Evolutionary conservation across 2,113 vertebrate genomes (phyloP).

Genomic region (Myodes glareolus): DNA sequence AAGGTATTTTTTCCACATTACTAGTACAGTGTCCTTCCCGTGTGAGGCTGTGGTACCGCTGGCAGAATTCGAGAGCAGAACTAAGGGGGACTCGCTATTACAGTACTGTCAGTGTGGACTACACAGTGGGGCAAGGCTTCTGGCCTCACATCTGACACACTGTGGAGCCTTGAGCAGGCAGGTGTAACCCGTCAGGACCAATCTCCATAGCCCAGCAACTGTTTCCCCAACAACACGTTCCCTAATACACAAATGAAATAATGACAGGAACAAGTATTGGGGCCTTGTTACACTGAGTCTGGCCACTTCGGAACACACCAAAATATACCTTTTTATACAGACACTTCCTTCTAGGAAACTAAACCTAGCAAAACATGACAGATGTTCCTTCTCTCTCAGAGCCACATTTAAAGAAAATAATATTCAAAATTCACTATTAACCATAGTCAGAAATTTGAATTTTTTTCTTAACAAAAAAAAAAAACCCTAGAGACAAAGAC

Average conservation of each 20-base stretch:
- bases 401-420: neutral
- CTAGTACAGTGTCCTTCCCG: neutral
- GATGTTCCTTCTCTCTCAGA: neutral
- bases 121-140: neutral
- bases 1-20: neutral
- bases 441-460: slow-evolving; percentile 51
- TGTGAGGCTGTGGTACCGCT: neutral
- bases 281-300: neutral
- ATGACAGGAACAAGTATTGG: neutral
- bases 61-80: neutral
- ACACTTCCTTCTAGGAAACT: slow-evolving; percentile 39
- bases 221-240: slow-evolving; percentile 70
- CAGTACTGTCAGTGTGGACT: neutral
- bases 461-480: neutral
- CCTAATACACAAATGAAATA: slow-evolving; percentile 58
- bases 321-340: slow-evolving; percentile 11
- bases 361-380: neutral
- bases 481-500: slow-evolving; percentile 1
- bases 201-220: neutral
- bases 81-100: neutral
- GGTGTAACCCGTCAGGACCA: neutral
- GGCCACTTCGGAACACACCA: neutral
- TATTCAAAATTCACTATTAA: slow-evolving; percentile 49
- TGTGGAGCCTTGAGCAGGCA: neutral
- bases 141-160: neutral